phyloP scores from a whole-genome alignment of 1,140 invertebrate genomes.

The Lepidurus apus region DNA sequence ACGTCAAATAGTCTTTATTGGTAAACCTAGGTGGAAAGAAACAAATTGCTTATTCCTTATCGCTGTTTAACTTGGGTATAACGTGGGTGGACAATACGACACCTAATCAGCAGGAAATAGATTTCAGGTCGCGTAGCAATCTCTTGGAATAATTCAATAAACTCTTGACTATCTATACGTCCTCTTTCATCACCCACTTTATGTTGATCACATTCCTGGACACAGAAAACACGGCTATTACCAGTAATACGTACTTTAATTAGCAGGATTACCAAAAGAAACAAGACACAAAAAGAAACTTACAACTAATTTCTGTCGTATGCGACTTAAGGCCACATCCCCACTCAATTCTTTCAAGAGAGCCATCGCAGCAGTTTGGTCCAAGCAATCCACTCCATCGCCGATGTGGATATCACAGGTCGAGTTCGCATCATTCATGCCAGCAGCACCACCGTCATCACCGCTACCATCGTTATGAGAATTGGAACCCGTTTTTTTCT shows the following conservation, averaged over 20 bases:
- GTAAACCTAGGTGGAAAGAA: conserved; percentile 51
- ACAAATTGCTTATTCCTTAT: conserved; percentile 14
- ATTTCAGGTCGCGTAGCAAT: conserved; percentile 59
- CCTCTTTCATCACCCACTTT: conserved; percentile 49
- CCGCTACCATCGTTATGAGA: background rate
- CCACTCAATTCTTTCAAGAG: conserved; percentile 53
- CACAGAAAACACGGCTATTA: conserved; percentile 30
- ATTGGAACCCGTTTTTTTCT: background rate
- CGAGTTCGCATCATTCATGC: background rate
- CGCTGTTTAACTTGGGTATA: background rate
- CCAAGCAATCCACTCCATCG: conserved; percentile 47
- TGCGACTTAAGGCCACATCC: conserved; percentile 46
- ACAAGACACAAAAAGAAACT: conserved; percentile 25
- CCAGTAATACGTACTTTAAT: background rate
- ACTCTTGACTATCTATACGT: conserved; percentile 53
- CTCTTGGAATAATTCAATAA: conserved; percentile 58
- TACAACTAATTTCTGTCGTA: conserved; percentile 47
- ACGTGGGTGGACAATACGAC: conserved; percentile 35
- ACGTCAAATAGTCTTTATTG: conserved; percentile 58
- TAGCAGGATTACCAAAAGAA: background rate
- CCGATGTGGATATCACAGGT: conserved; percentile 23
- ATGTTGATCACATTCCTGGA: conserved; percentile 50
- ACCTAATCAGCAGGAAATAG: conserved; percentile 59
- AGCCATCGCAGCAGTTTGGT: conserved; percentile 50
- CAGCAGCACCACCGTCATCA: background rate